Conservation (phyloP, 2,888 invertebrate species). For the Nebria brevicollis region DNA sequence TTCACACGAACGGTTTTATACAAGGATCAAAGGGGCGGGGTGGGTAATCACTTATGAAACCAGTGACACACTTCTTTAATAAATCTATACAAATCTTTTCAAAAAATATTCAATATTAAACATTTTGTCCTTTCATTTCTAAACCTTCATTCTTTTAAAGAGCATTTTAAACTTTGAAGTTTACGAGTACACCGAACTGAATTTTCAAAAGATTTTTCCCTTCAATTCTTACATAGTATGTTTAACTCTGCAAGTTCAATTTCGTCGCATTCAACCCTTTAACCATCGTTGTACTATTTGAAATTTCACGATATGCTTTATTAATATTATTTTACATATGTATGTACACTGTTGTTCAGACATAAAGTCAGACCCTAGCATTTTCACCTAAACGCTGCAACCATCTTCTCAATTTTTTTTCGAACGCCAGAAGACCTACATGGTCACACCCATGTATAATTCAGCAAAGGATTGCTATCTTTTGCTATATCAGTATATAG, state of each 20-base stretch:
- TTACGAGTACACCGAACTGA: background rate
- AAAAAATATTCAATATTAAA: slow-evolving; percentile 1
- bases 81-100: background rate
- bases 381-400: too few species aligned
- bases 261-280: background rate
- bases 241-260: background rate
- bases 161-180: background rate
- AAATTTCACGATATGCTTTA: too few species aligned
- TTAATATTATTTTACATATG: too few species aligned
- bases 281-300: too few species aligned
- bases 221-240: background rate
- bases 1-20: background rate
- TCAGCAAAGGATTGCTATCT: too few species aligned
- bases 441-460: too few species aligned
- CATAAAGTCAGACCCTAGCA: too few species aligned
- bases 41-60: background rate
- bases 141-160: background rate
- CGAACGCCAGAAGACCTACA: too few species aligned
- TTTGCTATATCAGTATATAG: too few species aligned
- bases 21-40: background rate
- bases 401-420: too few species aligned
- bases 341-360: too few species aligned
- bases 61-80: background rate
- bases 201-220: background rate
- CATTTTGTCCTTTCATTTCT: background rate